phyloP scores from a whole-genome alignment of 2,113 vertebrate genomes.

The Cheilinus undulatus region DNA sequence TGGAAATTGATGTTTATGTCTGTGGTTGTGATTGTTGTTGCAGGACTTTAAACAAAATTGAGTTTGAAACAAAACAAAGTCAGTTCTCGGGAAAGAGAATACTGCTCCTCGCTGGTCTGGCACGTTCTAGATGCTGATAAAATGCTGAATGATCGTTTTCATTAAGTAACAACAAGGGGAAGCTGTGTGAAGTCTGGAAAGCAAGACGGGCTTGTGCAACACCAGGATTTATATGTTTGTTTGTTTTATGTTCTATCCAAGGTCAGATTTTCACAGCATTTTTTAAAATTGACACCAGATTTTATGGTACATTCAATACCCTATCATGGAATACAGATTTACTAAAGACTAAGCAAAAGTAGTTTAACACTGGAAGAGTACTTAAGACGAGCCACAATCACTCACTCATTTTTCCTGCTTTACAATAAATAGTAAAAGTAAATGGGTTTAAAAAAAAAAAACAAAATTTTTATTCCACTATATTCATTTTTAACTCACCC shows the following conservation, averaged over 20 bases:
- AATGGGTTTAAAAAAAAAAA: background rate
- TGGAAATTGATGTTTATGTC: conserved; percentile 61
- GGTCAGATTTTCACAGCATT: conserved; percentile 5
- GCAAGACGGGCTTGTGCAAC: conserved; percentile 47
- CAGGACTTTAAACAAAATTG: conserved; percentile 58
- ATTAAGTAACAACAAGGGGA: conserved; percentile 42
- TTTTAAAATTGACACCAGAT: background rate
- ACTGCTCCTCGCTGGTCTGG: conserved; percentile 54
- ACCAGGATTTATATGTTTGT: conserved; percentile 3
- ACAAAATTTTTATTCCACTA: background rate
- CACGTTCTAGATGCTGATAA: conserved; percentile 47
- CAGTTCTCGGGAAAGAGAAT: conserved; percentile 65
- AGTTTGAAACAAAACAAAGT: conserved; percentile 59
- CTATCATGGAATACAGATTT: too few species aligned
- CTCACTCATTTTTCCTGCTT: too few species aligned
- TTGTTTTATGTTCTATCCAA: conserved; percentile 14
- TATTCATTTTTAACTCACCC: too few species aligned
- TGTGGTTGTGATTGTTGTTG: conserved; percentile 60
- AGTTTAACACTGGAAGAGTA: too few species aligned
- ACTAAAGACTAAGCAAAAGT: too few species aligned
- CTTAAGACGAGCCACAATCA: too few species aligned
- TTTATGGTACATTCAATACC: background rate
- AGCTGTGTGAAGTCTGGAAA: conserved; percentile 56
- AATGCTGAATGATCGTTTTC: conserved; percentile 71
- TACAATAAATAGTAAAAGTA: too few species aligned